Evolutionary conservation across 1,140 invertebrate species (phyloP), one percentile per base, ranked within the genome.

Genomic region (Ips nitidus): DNA sequence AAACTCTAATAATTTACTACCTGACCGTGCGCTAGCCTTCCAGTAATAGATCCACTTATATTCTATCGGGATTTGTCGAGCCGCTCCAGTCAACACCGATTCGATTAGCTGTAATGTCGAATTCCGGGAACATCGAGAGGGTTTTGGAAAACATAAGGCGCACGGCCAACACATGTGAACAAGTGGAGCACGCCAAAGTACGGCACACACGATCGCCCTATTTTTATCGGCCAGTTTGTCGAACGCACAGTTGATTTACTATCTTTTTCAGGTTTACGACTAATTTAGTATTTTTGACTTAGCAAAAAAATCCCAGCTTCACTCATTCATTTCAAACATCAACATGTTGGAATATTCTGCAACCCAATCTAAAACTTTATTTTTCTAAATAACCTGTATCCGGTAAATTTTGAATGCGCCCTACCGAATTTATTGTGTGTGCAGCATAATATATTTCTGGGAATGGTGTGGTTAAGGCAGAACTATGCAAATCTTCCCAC

Each of bases 191-290:
- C 64, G 56, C 66, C 66, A 58, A 59, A 66, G 65, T 42, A 60
- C 57, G 56, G 66, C 66, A 68, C 66, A 68, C 58, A 68, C 66
- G 66, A 68, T 68, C 66, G 57, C 45, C 57, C 66, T 53, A 68
- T 68, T 68, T 67, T 68, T 68, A 68, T 60, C 57, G 66, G 47
- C 47, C 40, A 45, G 38, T 68, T 68, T 68, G 56, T 53, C 58
- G 8, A 55, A 68, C 57, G 57, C 66, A 68, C 57, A 60, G 56
- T 68, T 68, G 66, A 68, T 68, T 68, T 68, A 68, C 57, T 68
- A 68, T 60, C 66, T 39, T 60, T 61, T 22, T 22, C 22, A 22
- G 60, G 66, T 68, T 68, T 68, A 68, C 66, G 66, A 60, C 66
- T 68, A 56, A 38, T 64, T 64, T 22, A 22, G 22, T 22, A 22